Percentiles rank a stretch among this genome's conserved stretches.
Evolutionary conservation across 2,113 vertebrate genomes (phyloP).

Genomic region (Anthoscopus minutus): DNA sequence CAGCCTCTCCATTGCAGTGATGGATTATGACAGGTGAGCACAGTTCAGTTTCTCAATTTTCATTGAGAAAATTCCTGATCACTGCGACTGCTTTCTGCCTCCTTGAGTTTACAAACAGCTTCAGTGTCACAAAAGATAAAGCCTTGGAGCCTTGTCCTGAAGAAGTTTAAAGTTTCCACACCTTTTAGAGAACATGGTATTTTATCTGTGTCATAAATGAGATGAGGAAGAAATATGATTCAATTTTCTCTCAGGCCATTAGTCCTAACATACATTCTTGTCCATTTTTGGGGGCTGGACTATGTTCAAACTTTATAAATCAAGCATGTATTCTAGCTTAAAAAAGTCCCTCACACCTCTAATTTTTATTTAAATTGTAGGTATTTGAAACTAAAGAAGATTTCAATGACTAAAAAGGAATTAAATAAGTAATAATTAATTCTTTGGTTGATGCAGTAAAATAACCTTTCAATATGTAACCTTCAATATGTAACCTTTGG

Average conservation of each 20-base stretch:
- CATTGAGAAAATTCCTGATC: background rate
- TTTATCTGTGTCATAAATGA: background rate
- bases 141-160: background rate
- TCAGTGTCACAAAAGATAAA: background rate
- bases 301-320: background rate
- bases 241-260: background rate
- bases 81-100: background rate
- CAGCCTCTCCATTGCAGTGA: conserved; percentile 94
- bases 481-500: background rate
- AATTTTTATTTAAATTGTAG: background rate
- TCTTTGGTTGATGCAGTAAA: background rate
- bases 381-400: background rate
- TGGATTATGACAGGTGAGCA: conserved; percentile 96
- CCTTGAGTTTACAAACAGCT: background rate
- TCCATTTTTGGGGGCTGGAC: background rate
- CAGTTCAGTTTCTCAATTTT: background rate
- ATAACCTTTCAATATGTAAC: background rate
- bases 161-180: background rate
- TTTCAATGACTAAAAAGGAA: background rate
- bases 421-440: background rate
- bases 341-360: background rate
- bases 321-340: background rate
- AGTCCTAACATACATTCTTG: background rate
- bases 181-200: background rate
- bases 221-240: background rate